Base-by-base conservation (phyloP, 2,888 invertebrate species). In the Suillia variegata region DNA sequence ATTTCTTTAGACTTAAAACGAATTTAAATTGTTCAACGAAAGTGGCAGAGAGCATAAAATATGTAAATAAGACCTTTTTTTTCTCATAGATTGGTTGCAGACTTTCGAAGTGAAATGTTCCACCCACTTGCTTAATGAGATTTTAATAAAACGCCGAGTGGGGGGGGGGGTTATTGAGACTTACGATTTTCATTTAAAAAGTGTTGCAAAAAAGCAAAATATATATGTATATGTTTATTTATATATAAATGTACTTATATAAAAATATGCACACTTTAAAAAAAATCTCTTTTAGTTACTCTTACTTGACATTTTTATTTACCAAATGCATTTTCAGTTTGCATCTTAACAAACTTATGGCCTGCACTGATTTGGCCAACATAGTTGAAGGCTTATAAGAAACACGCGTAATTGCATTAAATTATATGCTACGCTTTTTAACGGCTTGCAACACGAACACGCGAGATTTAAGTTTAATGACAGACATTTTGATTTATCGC, bases 381-480 rank as follows among this genome's bases (percentile, higher is more conserved):
- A n/a, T n/a, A n/a, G n/a, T n/a, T 31, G 31, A 8, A 31, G 6
- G 31, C 31, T 6, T n/a, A 45, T 13, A 45, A 18, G 13, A 38
- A 53, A 50, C 47, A 33, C 45, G 47, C 59, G 59, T 59, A 64
- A 64, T 64, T 64, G 57, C 64, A 63, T 62, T 54, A 65, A 66
- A 66, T 62, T 64, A 59, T 49, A 62, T 56, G 64, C 64, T 67
- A 59, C 50, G 61, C 38, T 61, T 65, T n/a, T 63, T 65, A 61
- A 64, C 66, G 62, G 61, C 33, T 63, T 64, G 54, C 55, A 62
- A 54, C 66, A 67, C 66, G 56, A 62, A 54, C 66, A 67, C 66
- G 67, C 67, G 62, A 67, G 53, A 55, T 50, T 52, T 63, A 61
- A 62, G 64, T 66, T 64, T 66, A 62, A 63, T 63, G 62, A 61